A percentile compares a stretch with the other conserved stretches of the same genome.
phyloP scores from a whole-genome alignment of 2,888 invertebrate species.

The Oscheius sp. region DNA sequence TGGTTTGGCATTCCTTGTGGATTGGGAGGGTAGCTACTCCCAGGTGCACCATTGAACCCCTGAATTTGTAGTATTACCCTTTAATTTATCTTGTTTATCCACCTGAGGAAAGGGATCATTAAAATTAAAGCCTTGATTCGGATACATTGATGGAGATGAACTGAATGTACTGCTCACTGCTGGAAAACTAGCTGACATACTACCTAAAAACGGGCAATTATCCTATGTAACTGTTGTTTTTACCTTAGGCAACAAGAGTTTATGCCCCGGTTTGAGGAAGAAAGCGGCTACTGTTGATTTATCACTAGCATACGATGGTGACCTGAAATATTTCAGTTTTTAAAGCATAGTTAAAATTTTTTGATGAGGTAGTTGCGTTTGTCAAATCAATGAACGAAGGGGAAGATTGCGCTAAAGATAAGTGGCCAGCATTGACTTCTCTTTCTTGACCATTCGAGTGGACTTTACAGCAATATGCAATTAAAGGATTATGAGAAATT shows the following conservation, averaged over 20 bases:
- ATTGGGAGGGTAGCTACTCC: conserved; percentile 11
- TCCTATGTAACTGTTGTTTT: neutral
- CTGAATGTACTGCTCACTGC: conserved; percentile 14
- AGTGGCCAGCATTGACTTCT: conserved; percentile 32
- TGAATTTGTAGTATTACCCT: neutral
- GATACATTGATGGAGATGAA: conserved; percentile 24
- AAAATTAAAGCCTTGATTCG: conserved; percentile 13
- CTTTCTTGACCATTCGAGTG: conserved; percentile 6
- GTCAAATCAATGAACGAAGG: conserved; percentile 35
- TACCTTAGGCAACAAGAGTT: conserved; percentile 3
- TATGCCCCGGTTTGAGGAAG: neutral
- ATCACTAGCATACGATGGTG: neutral
- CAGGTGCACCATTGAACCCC: neutral
- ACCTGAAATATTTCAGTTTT: neutral
- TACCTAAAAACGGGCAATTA: neutral
- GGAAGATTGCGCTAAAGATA: conserved; percentile 35
- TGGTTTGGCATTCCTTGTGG: neutral
- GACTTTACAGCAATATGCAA: neutral
- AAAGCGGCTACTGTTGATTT: neutral
- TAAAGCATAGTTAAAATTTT: neutral
- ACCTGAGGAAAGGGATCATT: conserved; percentile 29
- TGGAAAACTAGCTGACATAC: conserved; percentile 32
- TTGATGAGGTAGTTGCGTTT: conserved; percentile 8
- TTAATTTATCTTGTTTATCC: neutral
- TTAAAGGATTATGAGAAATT: neutral